A percentile compares a stretch with the other conserved stretches of the same genome.
These are phyloP conservation scores for Camponotus pennsylvanicus DNA, from an alignment of 1,140 invertebrate species.

Conservation along the genomic window DNA sequence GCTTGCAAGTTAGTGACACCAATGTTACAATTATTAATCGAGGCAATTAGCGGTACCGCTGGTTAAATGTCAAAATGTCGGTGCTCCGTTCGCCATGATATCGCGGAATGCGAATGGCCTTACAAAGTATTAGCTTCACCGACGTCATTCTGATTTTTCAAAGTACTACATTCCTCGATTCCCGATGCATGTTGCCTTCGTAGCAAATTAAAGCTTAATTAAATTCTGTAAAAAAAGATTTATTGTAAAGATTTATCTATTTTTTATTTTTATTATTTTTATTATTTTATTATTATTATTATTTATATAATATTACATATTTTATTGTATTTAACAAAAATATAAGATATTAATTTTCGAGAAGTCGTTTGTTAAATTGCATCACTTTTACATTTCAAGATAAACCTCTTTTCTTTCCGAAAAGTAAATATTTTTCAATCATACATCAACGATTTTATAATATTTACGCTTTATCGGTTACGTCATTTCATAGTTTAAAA, in stretches of 20 bases:
- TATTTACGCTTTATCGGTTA: background rate
- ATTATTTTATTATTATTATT: too few relatives aligned
- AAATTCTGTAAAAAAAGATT: background rate
- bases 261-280: too few relatives aligned
- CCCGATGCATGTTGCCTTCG: background rate
- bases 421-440: background rate
- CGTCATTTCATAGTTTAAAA: background rate
- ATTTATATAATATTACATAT: too few relatives aligned
- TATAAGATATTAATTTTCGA: background rate
- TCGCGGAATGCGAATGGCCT: constrained; percentile 22
- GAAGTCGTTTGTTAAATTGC: background rate
- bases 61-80: constrained; percentile 58
- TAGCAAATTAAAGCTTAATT: background rate
- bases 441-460: background rate
- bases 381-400: too few relatives aligned
- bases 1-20: constrained; percentile 45
- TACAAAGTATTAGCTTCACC: constrained; percentile 30
- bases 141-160: constrained; percentile 39
- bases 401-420: too few relatives aligned
- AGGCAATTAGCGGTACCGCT: constrained; percentile 73
- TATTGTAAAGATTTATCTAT: too few relatives aligned
- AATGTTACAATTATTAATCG: constrained; percentile 78
- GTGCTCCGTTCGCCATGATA: constrained; percentile 10
- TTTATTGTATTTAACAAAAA: background rate
- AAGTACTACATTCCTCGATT: background rate